Conservation (phyloP, 2,113 vertebrate species). For the Psilopsiagon aymara region DNA sequence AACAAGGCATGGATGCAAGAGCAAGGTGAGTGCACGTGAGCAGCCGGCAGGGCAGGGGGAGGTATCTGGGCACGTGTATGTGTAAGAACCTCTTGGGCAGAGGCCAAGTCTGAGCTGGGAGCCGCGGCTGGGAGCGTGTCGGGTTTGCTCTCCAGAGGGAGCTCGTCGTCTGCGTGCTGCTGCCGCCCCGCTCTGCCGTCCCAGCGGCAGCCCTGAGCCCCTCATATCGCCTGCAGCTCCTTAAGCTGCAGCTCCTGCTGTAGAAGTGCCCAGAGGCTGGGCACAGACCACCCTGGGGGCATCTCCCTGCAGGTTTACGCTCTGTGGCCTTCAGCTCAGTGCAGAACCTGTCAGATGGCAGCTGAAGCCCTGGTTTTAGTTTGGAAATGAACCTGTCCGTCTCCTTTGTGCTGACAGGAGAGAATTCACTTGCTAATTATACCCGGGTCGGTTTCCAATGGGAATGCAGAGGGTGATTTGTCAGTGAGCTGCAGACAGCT, state of each 20-base stretch:
- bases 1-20: neutral
- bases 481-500: constrained; percentile 10
- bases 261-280: neutral
- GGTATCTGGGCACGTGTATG: accelerated
- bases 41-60: neutral
- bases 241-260: neutral
- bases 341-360: neutral
- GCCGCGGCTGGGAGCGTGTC: neutral
- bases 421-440: constrained; percentile 47
- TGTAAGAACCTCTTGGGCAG: accelerated
- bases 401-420: constrained; percentile 32
- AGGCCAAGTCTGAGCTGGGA: too few relatives aligned
- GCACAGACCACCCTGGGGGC: neutral
- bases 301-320: neutral
- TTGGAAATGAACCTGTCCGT: neutral
- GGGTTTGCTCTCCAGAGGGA: neutral
- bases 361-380: neutral
- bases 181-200: neutral
- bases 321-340: neutral
- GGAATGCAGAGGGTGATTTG: neutral
- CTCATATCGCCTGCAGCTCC: neutral
- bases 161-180: neutral
- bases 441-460: neutral
- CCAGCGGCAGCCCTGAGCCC: neutral
- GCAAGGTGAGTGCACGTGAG: accelerated